A percentile compares a stretch with the other conserved stretches of the same genome.
Evolutionary conservation across 2,113 vertebrate species (phyloP).

Genomic region (Merops nubicus): DNA sequence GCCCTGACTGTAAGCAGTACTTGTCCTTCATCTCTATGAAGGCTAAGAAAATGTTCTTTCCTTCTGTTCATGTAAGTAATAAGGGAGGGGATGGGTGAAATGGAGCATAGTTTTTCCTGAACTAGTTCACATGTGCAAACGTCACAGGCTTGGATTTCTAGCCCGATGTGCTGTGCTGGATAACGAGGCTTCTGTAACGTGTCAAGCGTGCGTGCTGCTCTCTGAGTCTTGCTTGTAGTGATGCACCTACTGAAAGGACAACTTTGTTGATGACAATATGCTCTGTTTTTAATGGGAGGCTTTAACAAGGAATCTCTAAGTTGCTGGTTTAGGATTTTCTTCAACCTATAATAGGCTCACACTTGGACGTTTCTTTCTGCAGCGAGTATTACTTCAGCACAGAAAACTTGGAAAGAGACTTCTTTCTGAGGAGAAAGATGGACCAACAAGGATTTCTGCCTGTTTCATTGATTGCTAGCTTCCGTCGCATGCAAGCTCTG

Average conservation of each 20-base stretch:
- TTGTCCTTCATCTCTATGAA: constrained; percentile 9
- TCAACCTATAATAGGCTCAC: not conserved
- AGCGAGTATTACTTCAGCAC: constrained; percentile 98
- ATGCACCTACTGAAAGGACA: not conserved
- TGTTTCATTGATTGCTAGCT: constrained; percentile 91
- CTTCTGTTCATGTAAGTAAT: constrained; percentile 46
- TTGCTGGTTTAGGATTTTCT: not conserved
- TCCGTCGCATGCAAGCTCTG: constrained; percentile 93
- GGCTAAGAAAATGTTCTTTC: not conserved
- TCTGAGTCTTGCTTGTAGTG: not conserved
- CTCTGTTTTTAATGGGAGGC: not conserved
- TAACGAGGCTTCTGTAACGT: not conserved
- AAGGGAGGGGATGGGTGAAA: not conserved
- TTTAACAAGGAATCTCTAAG: not conserved
- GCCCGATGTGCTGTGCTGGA: not conserved
- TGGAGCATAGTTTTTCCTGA: not conserved
- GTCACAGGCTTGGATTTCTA: not conserved
- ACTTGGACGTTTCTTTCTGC: constrained; percentile 23
- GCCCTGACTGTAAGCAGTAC: constrained; percentile 1
- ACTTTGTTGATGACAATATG: not conserved
- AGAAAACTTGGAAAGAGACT: constrained; percentile 95
- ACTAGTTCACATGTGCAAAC: not conserved
- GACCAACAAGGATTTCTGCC: constrained; percentile 92
- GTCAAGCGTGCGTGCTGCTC: not conserved
- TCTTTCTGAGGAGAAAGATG: constrained; percentile 97